Percentiles rank a stretch among this genome's conserved stretches.
phyloP scores from a whole-genome alignment of 2,113 vertebrate species.

The Melanostigma gelatinosum region DNA sequence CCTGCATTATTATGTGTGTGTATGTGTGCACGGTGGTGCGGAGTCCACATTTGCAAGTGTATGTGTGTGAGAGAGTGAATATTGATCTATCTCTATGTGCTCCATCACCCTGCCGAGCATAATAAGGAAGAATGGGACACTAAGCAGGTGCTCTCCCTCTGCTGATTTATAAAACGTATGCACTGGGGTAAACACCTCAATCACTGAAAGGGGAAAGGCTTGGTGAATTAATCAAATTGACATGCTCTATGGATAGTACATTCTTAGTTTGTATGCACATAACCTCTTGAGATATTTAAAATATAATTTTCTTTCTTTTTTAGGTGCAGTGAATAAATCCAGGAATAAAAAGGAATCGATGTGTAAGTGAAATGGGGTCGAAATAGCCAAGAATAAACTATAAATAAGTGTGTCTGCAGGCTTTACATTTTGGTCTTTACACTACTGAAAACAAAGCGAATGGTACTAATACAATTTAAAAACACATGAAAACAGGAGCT shows the following conservation, averaged over 20 bases:
- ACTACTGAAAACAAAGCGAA: constrained; percentile 3
- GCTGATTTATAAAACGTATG: constrained; percentile 76
- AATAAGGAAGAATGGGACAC: constrained; percentile 77
- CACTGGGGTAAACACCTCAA: constrained; percentile 72
- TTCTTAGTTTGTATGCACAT: constrained; percentile 40
- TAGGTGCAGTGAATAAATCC: constrained; percentile 16
- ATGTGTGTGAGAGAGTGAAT: constrained; percentile 51
- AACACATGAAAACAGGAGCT: background rate
- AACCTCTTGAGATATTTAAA: constrained; percentile 39
- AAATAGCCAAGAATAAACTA: constrained; percentile 25
- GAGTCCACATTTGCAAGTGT: constrained; percentile 15
- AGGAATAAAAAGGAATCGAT: constrained; percentile 48
- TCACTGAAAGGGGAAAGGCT: constrained; percentile 54
- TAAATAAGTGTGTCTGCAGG: constrained; percentile 24
- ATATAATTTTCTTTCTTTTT: constrained; percentile 9
- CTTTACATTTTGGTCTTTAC: background rate
- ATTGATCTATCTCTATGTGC: constrained; percentile 75
- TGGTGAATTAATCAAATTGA: constrained; percentile 57
- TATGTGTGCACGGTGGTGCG: background rate
- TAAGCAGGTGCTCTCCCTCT: constrained; percentile 67
- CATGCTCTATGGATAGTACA: constrained; percentile 34
- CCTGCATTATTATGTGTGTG: constrained; percentile 5
- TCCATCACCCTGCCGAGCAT: constrained; percentile 76
- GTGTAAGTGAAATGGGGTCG: constrained; percentile 34
- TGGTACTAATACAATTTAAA: background rate